Conservation (phyloP, 2,113 vertebrate species). For the Lophotis ruficrista region DNA sequence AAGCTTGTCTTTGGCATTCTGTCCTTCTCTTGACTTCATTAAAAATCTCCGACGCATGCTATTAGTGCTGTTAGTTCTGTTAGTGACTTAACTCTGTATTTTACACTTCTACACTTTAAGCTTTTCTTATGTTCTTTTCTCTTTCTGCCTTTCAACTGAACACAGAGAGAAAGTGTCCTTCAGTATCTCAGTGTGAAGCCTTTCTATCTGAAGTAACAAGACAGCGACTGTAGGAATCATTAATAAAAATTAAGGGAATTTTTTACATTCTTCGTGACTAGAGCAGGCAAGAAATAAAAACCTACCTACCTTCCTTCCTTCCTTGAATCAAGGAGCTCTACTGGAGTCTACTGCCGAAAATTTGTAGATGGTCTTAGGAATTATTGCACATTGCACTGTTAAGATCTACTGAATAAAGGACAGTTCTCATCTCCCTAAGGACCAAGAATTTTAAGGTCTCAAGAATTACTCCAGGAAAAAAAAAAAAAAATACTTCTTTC, state of each 20-base stretch:
- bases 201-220: conserved; percentile 88
- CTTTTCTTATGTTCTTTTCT: conserved; percentile 80
- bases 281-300: conserved; percentile 82
- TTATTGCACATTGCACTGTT: conserved; percentile 82
- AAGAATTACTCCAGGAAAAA: conserved; percentile 77
- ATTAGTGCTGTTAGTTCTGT: conserved; percentile 69
- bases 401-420: conserved; percentile 79
- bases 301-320: conserved; percentile 81
- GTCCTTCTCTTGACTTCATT: conserved; percentile 66
- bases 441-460: conserved; percentile 79
- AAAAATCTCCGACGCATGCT: conserved; percentile 71
- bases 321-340: conserved; percentile 99
- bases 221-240: conserved; percentile 83
- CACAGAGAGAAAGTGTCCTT: conserved; percentile 94
- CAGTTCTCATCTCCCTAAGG: conserved; percentile 76
- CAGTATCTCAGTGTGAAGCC: conserved; percentile 90
- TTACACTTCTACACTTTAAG: conserved; percentile 60
- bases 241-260: conserved; percentile 72
- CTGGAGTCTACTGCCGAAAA: conserved; percentile 82
- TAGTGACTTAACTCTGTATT: conserved; percentile 66
- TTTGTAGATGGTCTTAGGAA: conserved; percentile 78
- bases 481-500: conserved; percentile 53
- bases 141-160: conserved; percentile 80
- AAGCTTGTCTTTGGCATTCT: conserved; percentile 50
- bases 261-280: conserved; percentile 81